Evolutionary conservation across 2,113 vertebrate genomes (phyloP), one percentile per base, ranked within the genome.

Genomic region (Pterophyllum scalare): DNA sequence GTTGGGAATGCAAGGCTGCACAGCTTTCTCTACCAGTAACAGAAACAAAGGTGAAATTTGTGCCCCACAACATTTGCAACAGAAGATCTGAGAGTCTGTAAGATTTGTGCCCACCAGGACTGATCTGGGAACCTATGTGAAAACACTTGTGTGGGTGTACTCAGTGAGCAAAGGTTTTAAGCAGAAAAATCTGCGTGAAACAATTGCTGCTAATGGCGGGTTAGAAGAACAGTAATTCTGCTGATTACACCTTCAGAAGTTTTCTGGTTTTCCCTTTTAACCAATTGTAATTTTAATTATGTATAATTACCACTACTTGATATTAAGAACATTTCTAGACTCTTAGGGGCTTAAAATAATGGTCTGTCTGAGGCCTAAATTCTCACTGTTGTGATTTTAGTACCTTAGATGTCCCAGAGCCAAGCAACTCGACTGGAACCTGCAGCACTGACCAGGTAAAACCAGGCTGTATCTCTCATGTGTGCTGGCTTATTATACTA

Each of bases 371-470:
- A 72, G 19, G 26, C 67, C 65, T 72, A 26, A 72, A 72, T 54
- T n/a, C 17, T 72, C 19, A 11, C 19, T 54, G 26, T 67, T 91
- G 17, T 83, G 88, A 1, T 95, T 96, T 86, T 94, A 97, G 97
- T 90, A 89, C 87, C 22, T 89, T 83, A 70, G 94, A 89, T 0
- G 64, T 95, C 24, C 94, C 94, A 14, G 96, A 96, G 61, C 89
- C 94, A 12, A 94, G 91, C 90, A 95, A 95, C 75, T 87, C 94
- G 60, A 94, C 92, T 82, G 59, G 94, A 87, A 95, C 93, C 78
- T 95, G 94, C 75, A 49, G 87, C 13, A 78, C 89, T 0, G 94
- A 97, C 4, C 88, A 24, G 96, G 96, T 98, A 80, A 77, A 95
- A 75, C 5, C n/a, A 31, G 14, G 1, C 7, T 19, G n/a, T n/a